Evolutionary conservation across 1,140 invertebrate genomes (phyloP).

Genomic region (Manduca sexta): DNA sequence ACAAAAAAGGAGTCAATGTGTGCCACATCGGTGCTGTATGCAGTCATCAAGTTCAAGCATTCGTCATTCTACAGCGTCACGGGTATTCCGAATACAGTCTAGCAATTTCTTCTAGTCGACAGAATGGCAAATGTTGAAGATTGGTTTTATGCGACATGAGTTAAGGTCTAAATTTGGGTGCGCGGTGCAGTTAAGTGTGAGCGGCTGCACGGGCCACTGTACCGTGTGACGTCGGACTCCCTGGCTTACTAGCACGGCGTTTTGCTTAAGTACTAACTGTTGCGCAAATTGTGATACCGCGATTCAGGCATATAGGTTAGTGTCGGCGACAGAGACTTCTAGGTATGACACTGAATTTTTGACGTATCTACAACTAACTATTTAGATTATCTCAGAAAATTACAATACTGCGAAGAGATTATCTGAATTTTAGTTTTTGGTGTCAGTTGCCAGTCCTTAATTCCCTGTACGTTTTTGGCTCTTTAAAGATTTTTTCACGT

Average conservation of each 20-base stretch:
- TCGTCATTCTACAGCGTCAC: slow-evolving; percentile 54
- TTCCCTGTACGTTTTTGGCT: too few species aligned
- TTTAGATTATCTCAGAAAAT: too few species aligned
- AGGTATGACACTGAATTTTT: not conserved
- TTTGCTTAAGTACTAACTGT: slow-evolving; percentile 19
- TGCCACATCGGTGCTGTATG: slow-evolving; percentile 43
- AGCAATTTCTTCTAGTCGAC: slow-evolving; percentile 58
- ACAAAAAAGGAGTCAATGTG: slow-evolving; percentile 52
- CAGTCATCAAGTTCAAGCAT: slow-evolving; percentile 54
- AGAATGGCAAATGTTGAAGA: slow-evolving; percentile 65
- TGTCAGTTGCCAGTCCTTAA: too few species aligned
- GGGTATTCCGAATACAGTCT: slow-evolving; percentile 49
- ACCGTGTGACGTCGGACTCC: slow-evolving; percentile 52
- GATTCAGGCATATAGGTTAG: slow-evolving; percentile 28
- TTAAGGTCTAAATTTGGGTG: slow-evolving; percentile 39
- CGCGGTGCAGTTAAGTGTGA: slow-evolving; percentile 33
- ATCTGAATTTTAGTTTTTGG: too few species aligned
- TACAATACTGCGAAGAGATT: too few species aligned
- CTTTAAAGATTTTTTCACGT: too few species aligned
- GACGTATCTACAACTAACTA: not conserved
- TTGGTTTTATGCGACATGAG: slow-evolving; percentile 27
- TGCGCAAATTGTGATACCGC: slow-evolving; percentile 33
- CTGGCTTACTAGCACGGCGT: not conserved
- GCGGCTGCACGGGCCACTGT: slow-evolving; percentile 48
- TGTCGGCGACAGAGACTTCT: not conserved